Evolutionary conservation across 2,888 invertebrate species (phyloP).

Genomic region (Pasiphila rectangulata): DNA sequence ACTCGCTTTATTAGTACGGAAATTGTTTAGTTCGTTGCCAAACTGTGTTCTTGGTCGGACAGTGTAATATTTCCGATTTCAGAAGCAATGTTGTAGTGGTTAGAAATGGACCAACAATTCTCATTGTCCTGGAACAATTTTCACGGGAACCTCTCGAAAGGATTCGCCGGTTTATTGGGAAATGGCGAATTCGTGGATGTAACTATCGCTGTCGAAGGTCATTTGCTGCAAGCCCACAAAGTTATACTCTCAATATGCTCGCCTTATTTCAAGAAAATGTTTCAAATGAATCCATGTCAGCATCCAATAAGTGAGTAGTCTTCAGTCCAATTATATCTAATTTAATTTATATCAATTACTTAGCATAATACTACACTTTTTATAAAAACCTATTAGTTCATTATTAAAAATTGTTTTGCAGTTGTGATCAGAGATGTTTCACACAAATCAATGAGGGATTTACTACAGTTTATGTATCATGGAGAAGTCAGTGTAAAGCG

Average conservation of each 20-base stretch:
- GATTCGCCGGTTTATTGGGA: conserved; percentile 82
- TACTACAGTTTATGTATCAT: conserved; percentile 88
- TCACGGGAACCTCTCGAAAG: conserved; percentile 85
- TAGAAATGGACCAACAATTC: conserved; percentile 83
- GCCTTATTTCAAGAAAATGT: conserved; percentile 86
- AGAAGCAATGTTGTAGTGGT: conserved; percentile 57
- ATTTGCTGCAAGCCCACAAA: conserved; percentile 85
- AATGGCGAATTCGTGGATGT: conserved; percentile 83
- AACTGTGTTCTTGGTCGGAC: not conserved
- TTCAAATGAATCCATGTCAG: conserved; percentile 83
- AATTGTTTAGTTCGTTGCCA: conserved; percentile 4
- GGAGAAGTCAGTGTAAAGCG: conserved; percentile 88
- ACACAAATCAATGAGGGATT: conserved; percentile 85
- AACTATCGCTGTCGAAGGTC: conserved; percentile 83
- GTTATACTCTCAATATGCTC: conserved; percentile 86
- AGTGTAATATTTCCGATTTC: conserved; percentile 31
- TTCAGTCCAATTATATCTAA: conserved; percentile 11
- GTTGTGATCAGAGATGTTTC: conserved; percentile 87
- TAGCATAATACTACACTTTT: no score
- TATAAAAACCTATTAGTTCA: not conserved
- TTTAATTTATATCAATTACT: not conserved
- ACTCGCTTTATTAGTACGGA: conserved; percentile 39
- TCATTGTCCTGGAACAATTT: conserved; percentile 88
- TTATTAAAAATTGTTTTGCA: conserved; percentile 43
- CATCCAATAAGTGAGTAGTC: conserved; percentile 81